phyloP scores from a whole-genome alignment of 2,888 invertebrate species.

The Gerosis bhagava region DNA sequence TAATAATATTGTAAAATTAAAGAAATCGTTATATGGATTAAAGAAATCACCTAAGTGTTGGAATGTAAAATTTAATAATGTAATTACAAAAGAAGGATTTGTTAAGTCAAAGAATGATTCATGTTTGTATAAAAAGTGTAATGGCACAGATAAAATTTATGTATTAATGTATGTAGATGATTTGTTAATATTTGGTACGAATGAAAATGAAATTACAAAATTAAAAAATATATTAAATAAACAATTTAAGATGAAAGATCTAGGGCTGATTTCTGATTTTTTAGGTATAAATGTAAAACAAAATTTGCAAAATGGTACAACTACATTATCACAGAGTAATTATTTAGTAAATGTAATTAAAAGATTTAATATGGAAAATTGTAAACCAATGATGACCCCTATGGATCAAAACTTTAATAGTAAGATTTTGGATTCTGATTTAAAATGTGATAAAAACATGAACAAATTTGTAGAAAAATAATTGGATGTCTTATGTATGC shows the following conservation, averaged over 20 bases:
- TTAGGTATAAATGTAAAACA: slow-evolving; percentile 7
- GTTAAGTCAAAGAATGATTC: slow-evolving; percentile 14
- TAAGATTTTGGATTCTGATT: too few relatives aligned
- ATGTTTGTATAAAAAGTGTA: not conserved
- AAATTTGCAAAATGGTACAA: slow-evolving; percentile 1
- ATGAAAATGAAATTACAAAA: too few relatives aligned
- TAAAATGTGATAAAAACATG: not conserved
- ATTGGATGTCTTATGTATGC: slow-evolving; percentile 9
- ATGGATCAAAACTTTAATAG: slow-evolving; percentile 1
- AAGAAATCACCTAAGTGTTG: slow-evolving; percentile 34
- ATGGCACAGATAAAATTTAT: not conserved
- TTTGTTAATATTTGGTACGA: too few relatives aligned
- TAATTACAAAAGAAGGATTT: slow-evolving; percentile 33
- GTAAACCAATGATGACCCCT: slow-evolving; percentile 5
- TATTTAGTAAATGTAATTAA: slow-evolving; percentile 2
- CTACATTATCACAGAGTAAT: not conserved
- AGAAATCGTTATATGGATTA: slow-evolving; percentile 27
- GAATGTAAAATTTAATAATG: slow-evolving; percentile 34
- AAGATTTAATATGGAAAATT: slow-evolving; percentile 5
- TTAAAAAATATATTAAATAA: not conserved
- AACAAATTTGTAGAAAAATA: slow-evolving; percentile 2
- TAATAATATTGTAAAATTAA: slow-evolving; percentile 28
- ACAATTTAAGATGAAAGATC: slow-evolving; percentile 8
- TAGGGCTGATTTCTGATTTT: not conserved
- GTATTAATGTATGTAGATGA: too few relatives aligned